Base-by-base conservation (phyloP, 1,140 invertebrate genomes). In the Nixonia krombeini region DNA sequence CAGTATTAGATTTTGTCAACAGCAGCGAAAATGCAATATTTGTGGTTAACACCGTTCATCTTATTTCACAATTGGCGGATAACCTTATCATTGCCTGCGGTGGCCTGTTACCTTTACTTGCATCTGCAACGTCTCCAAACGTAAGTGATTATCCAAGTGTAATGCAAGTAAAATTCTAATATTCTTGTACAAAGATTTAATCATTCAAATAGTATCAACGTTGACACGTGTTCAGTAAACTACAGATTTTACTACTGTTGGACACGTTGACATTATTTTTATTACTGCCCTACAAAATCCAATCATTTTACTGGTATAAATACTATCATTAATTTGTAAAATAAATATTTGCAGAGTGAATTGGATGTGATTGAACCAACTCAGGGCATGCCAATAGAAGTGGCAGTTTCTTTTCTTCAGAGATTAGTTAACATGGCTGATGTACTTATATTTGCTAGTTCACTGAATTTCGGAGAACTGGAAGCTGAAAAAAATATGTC, bases 401-500 rank as follows among this genome's bases (percentile, higher is more conserved):
- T 99, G 45, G 97, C 97, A 7, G 96, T 98, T 10, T 95, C 95
- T 9, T 98, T 99, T 82, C 88, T 99, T 4, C 96, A 98, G 81
- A 89, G 98, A 47, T 89, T 99, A 58, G 97, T 99, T 53, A 97
- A 97, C 81, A 95, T 99, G 92, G 96, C 97, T 1, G 98, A 99
- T 81, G 95, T 99, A 12, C 88, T 99, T 29, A 96, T 99, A 61
- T 99, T 99, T 87, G 96, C 97, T 41, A 97, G 95, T 75, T 96
- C 96, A 5, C 88, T 98, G 26, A 99, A 97, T 86, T 99, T 99
- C 80, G 93, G 93, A 45, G 98, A 99, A 86, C 86, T 99, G 23
- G 98, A 99, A 86, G 94, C 96, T 0, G 98, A 99, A 82, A 99
- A 99, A 86, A 99, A 99, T 79, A 99, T 99, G 97, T 97, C 97